Evolutionary conservation across 2,113 vertebrate species (phyloP), one percentile per base, ranked within the genome.

Genomic region (Sardina pilchardus): DNA sequence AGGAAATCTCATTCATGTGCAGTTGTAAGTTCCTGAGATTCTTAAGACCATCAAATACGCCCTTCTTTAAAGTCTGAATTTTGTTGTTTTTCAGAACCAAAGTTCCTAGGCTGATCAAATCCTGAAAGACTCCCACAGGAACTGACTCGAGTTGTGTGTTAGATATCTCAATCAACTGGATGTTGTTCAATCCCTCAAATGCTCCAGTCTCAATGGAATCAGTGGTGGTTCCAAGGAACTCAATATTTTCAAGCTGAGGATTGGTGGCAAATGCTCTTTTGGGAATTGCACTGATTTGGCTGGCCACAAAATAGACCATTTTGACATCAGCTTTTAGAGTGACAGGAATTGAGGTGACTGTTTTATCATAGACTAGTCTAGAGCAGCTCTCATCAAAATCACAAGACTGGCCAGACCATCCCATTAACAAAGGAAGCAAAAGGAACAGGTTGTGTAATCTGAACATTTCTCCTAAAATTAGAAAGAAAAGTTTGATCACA

Each of bases 231-330:
- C 87, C 81, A 1, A 94, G 59, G 85, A 96, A 96, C 1, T 94
- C 92, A 83, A 97, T 86, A 42, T 92, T 94, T 53, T 86, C 53
- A 42, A 97, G 88, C 5, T 92, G 88, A 26, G 93, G 86, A 90
- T 91, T 96, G 87, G 91, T 87, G 24, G 71, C 85, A 89, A 97
- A 95, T 19, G 94, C 95, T 83, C 87, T 92, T 89, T 89, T 89
- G 1, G 89, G 93, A 81, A 96, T 91, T 45, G 87, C 87, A 59
- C 84, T 82, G 83, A 97, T 92, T 24, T 85, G 81, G 75, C 96
- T 96, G 0, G 86, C 4, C 43, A 96, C 12, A 84, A 97, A 96
- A 45, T 90, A 93, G 45, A 97, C 91, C 39, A 96, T 93, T 6
- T 87, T 94, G 56, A 93, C 87, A n/a, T 82, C 92, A 50, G 90